phyloP scores from a whole-genome alignment of 2,113 vertebrate genomes.

The Diadophis punctatus region DNA sequence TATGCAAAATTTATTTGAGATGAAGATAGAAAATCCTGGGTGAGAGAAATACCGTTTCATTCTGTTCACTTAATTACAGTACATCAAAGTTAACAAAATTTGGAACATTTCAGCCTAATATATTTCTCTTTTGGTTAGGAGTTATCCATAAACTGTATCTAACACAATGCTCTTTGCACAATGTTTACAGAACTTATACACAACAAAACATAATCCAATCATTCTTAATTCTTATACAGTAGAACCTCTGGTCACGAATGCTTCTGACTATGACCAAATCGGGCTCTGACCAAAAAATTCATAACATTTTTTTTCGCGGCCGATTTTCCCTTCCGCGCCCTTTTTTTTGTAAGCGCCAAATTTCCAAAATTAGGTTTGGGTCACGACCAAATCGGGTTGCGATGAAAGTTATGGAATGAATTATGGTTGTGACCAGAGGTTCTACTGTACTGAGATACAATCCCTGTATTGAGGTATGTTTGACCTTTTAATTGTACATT shows the following conservation, averaged over 20 bases:
- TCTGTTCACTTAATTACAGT: neutral
- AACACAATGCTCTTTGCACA: neutral
- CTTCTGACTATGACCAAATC: too few relatives aligned
- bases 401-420: too few relatives aligned
- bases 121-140: neutral
- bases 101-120: neutral
- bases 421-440: too few relatives aligned
- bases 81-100: neutral
- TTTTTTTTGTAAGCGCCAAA: too few relatives aligned
- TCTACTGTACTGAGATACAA: neutral
- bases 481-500: neutral
- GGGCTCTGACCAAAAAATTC: too few relatives aligned
- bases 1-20: constrained; percentile 7
- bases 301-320: too few relatives aligned
- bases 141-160: neutral
- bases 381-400: too few relatives aligned
- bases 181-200: neutral
- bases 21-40: neutral
- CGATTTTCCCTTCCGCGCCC: too few relatives aligned
- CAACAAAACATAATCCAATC: neutral
- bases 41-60: neutral
- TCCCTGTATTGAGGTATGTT: neutral
- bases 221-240: neutral
- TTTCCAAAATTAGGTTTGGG: too few relatives aligned
- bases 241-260: too few relatives aligned